Evolutionary conservation across 2,113 vertebrate species (phyloP).

Genomic region (Oncorhynchus masou): DNA sequence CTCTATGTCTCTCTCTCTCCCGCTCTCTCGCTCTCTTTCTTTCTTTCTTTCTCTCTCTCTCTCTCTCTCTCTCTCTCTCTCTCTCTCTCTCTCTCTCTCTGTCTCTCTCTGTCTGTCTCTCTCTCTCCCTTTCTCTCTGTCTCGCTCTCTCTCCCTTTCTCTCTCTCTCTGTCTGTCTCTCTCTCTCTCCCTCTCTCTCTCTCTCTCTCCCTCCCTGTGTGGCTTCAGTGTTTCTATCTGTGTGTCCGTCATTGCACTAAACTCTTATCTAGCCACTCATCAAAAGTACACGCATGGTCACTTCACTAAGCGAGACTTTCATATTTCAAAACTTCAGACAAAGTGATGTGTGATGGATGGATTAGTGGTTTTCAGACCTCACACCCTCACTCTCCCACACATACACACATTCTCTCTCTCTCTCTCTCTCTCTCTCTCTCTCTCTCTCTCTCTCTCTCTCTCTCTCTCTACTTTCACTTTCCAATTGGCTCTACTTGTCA

Average conservation of each 20-base stretch:
- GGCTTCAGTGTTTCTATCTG: constrained; percentile 23
- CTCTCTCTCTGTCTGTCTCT: constrained; percentile 39
- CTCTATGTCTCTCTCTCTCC: constrained; percentile 15
- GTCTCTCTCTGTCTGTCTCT: too few species aligned
- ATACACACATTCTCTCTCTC: background rate
- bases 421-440: too few species aligned
- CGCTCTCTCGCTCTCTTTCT: constrained; percentile 24
- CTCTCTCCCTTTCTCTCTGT: background rate
- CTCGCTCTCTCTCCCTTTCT: constrained; percentile 13
- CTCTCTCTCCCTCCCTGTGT: constrained; percentile 39
- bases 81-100: too few species aligned
- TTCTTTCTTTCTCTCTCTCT: constrained; percentile 16
- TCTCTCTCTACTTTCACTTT: too few species aligned
- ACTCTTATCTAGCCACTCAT: background rate
- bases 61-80: constrained; percentile 8
- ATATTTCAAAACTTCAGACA: too few species aligned
- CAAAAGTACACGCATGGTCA: background rate
- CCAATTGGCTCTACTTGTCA: too few species aligned
- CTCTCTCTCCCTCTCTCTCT: background rate
- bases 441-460: too few species aligned
- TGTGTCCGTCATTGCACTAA: background rate
- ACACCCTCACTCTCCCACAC: background rate
- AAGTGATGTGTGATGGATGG: too few species aligned
- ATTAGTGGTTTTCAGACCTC: too few species aligned
- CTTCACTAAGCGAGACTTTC: too few species aligned